Evolutionary conservation across 2,888 invertebrate species (phyloP), one percentile per base, ranked within the genome.

Genomic region (Lepetodrilus schrolli): DNA sequence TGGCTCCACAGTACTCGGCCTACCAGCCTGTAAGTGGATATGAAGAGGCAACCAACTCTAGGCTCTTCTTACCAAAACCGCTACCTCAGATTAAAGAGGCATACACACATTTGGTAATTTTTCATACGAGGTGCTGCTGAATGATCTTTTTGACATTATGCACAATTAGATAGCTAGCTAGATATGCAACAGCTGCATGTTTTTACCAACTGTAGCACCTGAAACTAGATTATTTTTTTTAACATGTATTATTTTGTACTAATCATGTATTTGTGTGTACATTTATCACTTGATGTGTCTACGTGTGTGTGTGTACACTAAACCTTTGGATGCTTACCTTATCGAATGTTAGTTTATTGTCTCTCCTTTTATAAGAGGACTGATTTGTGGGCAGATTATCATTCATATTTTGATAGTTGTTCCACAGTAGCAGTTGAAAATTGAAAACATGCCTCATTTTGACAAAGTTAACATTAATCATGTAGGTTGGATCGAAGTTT

Each of bases 1-100:
- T 87, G 72, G 80, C 86, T 51, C 87, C 86, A 49, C 83, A 84
- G 76, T 86, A 86, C 70, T 77, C 84, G 21, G 82, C 86, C 49
- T 87, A 87, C 74, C 86, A 86, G 58, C 81, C 80, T 50, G 82
- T 82, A 77, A 76, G 66, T 50, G 58, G 58, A 30, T 58, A 26
- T 26, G 58, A 58, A 58, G 58, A 26, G 23, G 26, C 58, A 26
- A 58, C 13, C 43, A 43, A 58, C 30, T 26, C 58, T 13, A 58
- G 58, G 58, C 23, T 58, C n/a, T 58, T 23, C 30, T n/a, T 26
- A 10, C 30, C 58, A 8, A 58, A 58, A 58, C 58, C 58, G 17
- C n/a, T 58, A 34, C 58, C 58, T 58, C 58, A 58, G 30, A 58
- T 58, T 26, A 58, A 58, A 30, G 58, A 58, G 30, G 34, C 26